These are phyloP conservation scores for Heterochromis multidens DNA, from an alignment of 2,113 vertebrate species.

Conservation along the genomic window DNA sequence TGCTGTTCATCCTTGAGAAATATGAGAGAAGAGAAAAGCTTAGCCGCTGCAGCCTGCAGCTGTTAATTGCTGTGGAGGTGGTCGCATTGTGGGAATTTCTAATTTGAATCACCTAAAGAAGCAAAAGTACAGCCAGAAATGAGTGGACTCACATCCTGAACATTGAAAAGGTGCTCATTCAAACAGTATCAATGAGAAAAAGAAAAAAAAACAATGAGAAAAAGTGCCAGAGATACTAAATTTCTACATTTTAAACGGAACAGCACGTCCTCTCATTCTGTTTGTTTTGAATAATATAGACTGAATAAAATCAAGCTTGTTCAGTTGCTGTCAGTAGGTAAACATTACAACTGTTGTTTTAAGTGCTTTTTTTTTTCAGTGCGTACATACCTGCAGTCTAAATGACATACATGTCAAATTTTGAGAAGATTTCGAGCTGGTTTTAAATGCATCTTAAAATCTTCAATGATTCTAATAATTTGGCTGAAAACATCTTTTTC, in stretches of 20 bases:
- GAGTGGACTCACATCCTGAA: neutral
- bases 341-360: neutral
- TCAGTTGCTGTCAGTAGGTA: too few relatives aligned
- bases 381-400: neutral
- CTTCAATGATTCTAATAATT: neutral
- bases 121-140: neutral
- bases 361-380: fast-evolving
- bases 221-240: neutral
- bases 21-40: neutral
- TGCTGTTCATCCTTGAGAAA: neutral
- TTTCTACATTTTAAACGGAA: neutral
- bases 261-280: neutral
- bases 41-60: neutral
- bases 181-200: neutral
- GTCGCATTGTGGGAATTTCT: conserved; percentile 19
- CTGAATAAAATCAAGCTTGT: too few relatives aligned
- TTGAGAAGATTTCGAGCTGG: neutral
- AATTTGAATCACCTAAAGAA: neutral
- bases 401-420: neutral
- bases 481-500: neutral
- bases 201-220: fast-evolving
- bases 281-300: neutral
- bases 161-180: neutral
- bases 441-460: neutral
- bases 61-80: neutral